Evolutionary conservation across 1,140 invertebrate genomes (phyloP), one percentile per base, ranked within the genome.

Genomic region (Cardiocondyla obscurior): DNA sequence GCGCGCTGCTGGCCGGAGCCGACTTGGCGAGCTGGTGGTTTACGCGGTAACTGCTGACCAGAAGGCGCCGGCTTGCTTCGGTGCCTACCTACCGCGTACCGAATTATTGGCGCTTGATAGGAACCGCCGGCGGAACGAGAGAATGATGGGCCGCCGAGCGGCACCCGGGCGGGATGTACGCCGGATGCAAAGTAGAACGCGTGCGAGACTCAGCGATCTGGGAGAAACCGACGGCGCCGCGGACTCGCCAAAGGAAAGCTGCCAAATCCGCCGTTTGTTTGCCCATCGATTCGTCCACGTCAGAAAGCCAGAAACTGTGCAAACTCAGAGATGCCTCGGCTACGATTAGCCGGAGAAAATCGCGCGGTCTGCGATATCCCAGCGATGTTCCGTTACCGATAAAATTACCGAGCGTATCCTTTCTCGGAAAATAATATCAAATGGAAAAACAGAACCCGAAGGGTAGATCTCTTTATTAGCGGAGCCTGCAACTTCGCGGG

Each of bases 21-120:
- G 90, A 90, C 88, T 91, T 90, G 62, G 74, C 33, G 90, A 90
- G 87, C 90, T 90, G 62, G 74, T 22, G 74, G 46, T 79, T 79
- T 36, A 33, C 90, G 91, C 83, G 91, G 90, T 90, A 92, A 92
- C 88, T 91, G 86, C 90, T 91, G 91, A 92, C 91, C 90, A 89
- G 76, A 58, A 62, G 64, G 62, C 72, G 51, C 55, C 60, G 72
- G 76, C 81, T 70, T 87, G 90, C 83, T 90, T 85, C 87, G 86
- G 62, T 89, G 90, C 82, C 85, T 87, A 83, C 85, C n/a, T n/a
- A n/a, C n/a, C n/a, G 65, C 81, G 76, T 72, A n/a, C 79, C 85
- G 83, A 87, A 91, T 89, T 83, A 89, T 91, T 85, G 81, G 70
- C 85, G 70, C 91, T 91, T 81, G 89, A 88, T 73, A 86, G 82